Evolutionary conservation across 2,113 vertebrate genomes (phyloP), one percentile per base, ranked within the genome.

Genomic region (Geococcyx californianus): DNA sequence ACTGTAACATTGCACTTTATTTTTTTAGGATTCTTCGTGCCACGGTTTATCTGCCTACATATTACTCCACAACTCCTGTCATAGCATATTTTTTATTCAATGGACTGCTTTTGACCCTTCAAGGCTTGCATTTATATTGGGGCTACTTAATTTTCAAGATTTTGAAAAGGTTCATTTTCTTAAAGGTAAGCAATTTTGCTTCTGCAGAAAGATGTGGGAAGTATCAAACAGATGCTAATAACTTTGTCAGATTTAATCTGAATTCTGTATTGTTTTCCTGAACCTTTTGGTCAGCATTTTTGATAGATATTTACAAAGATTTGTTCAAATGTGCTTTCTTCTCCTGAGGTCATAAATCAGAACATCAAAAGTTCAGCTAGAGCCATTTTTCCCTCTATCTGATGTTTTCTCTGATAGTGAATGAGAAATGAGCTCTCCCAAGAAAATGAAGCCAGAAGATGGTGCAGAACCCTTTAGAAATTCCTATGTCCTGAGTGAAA

Each of bases 11-110:
- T 55, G 33, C 16, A 15, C 33, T 93, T 96, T 33, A 1, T 94
- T 87, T 94, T 86, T 68, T 49, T 85, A 99, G 99, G 99, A 98
- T 99, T 80, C 98, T 99, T 49, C 98, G 99, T 92, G 99, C 98
- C 94, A 99, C 99, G 0, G 93, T 99, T 80, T 98, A 99, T 34
- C 98, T 98, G 52, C 99, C 99, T 3, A 59, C 98, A 5, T 82
- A 97, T 45, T 97, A 98, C 82, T 95, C 95, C 98, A 98, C 74
- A 7, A 98, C 87, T 2, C 97, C 98, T 24, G 99, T 99, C 95
- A 98, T 99, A 88, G 99, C 99, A 0, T 99, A 99, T 95, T 98
- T 99, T 95, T 98, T 99, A 76, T 99, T 99, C 97, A 99, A 99
- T 24, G 95, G 97, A 40, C 97, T 98, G 95, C 98, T 99, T 40